Conservation (phyloP, 2,888 invertebrate species). For the Hirtodrosophila cameraria region DNA sequence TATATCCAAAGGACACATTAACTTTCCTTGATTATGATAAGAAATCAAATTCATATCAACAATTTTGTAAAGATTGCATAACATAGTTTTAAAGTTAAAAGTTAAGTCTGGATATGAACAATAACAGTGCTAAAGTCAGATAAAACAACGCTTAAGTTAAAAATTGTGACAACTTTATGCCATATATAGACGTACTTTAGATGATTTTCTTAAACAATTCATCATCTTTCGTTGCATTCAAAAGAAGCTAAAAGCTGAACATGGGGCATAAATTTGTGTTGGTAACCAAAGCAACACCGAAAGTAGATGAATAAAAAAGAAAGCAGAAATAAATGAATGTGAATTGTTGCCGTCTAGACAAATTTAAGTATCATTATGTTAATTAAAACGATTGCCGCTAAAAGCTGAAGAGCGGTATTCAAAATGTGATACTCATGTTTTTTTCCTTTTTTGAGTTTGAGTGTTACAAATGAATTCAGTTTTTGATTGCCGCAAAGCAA, state of each 20-base stretch:
- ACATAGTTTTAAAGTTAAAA: too few species aligned
- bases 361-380: slow-evolving; percentile 62
- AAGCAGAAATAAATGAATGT: slow-evolving; percentile 8
- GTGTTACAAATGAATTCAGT: not conserved
- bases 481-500: slow-evolving; percentile 1
- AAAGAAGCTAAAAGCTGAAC: not conserved
- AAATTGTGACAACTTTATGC: too few species aligned
- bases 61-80: too few species aligned
- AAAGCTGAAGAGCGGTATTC: not conserved
- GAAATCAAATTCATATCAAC: too few species aligned
- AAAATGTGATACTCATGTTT: not conserved
- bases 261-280: not conserved
- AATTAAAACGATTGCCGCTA: slow-evolving; percentile 51
- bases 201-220: too few species aligned
- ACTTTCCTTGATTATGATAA: too few species aligned
- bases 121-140: too few species aligned
- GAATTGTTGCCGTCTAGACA: slow-evolving; percentile 62
- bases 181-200: too few species aligned
- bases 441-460: not conserved
- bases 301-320: slow-evolving; percentile 6
- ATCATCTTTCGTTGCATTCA: too few species aligned
- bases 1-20: too few species aligned
- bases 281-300: not conserved
- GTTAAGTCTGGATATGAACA: too few species aligned
- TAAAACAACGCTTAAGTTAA: too few species aligned